phyloP scores from a whole-genome alignment of 2,888 invertebrate species.

The Trypoxylon attenuatum region DNA sequence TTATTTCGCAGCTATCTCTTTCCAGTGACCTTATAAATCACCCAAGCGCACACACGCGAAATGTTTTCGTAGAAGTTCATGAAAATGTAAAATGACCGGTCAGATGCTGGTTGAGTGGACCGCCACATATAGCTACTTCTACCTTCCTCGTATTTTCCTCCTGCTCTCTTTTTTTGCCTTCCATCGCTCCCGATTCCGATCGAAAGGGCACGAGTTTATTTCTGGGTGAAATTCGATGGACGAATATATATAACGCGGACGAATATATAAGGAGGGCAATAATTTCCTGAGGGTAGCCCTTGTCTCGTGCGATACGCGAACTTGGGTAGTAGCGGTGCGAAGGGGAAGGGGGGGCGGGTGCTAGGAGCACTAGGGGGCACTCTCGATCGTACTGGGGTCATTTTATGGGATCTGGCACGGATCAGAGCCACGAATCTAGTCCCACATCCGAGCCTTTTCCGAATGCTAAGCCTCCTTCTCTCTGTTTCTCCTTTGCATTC shows the following conservation, averaged over 20 bases:
- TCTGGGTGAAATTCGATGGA: slow-evolving; percentile 55
- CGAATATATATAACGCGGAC: slow-evolving; percentile 69
- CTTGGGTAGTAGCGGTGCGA: too few species aligned
- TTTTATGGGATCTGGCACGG: slow-evolving; percentile 70
- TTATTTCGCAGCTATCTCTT: slow-evolving; percentile 9
- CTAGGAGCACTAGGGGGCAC: slow-evolving; percentile 45
- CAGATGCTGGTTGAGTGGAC: neutral
- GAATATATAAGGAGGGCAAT: slow-evolving; percentile 73
- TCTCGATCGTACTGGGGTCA: slow-evolving; percentile 63
- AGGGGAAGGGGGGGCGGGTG: too few species aligned
- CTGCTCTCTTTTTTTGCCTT: neutral
- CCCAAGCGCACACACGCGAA: slow-evolving; percentile 2
- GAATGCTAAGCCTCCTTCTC: slow-evolving; percentile 58
- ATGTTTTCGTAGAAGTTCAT: slow-evolving; percentile 9
- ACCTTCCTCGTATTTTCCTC: neutral
- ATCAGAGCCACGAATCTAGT: slow-evolving; percentile 65
- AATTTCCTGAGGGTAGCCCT: slow-evolving; percentile 62
- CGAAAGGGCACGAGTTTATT: slow-evolving; percentile 59
- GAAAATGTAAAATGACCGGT: slow-evolving; percentile 26
- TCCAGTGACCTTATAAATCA: slow-evolving; percentile 3
- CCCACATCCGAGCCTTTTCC: slow-evolving; percentile 56
- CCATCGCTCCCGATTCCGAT: neutral
- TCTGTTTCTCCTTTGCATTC: slow-evolving; percentile 32
- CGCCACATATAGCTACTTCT: too few species aligned
- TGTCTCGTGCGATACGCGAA: slow-evolving; percentile 33